Conservation (phyloP, 2,888 invertebrate genomes). For the Stenolophus ochropezus region DNA sequence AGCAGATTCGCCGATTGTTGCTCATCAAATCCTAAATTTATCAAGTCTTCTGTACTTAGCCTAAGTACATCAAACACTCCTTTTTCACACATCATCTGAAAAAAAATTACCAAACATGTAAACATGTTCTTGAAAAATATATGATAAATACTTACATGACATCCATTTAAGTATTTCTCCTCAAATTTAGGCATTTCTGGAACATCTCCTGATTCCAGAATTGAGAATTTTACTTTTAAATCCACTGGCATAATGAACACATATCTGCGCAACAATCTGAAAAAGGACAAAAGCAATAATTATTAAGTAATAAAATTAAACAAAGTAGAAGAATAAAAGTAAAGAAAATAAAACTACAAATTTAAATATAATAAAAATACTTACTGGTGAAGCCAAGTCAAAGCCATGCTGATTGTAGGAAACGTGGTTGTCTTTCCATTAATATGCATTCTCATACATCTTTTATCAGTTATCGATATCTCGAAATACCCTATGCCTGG, state of each 20-base stretch:
- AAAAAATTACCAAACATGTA: constrained; percentile 9
- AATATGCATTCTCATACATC: neutral
- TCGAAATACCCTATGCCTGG: constrained; percentile 61
- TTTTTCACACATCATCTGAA: constrained; percentile 58
- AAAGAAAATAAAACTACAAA: too few relatives aligned
- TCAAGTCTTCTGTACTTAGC: constrained; percentile 42
- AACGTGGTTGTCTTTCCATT: constrained; percentile 51
- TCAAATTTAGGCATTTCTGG: constrained; percentile 64
- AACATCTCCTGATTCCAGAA: constrained; percentile 64
- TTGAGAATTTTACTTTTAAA: constrained; percentile 67
- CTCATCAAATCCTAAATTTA: constrained; percentile 42
- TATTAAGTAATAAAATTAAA: constrained; percentile 3
- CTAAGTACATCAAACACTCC: constrained; percentile 59
- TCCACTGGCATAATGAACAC: constrained; percentile 67
- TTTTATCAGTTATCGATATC: constrained; percentile 28
- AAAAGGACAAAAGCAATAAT: constrained; percentile 16
- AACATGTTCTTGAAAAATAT: neutral
- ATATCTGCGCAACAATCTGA: constrained; percentile 66
- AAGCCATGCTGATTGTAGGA: constrained; percentile 26
- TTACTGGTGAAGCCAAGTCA: constrained; percentile 58
- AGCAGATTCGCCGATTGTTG: constrained; percentile 1
- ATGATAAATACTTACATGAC: constrained; percentile 66
- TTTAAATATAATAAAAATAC: constrained; percentile 10
- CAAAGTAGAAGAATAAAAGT: too few relatives aligned
- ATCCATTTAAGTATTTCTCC: constrained; percentile 66